Evolutionary conservation across 1,140 invertebrate genomes (phyloP), one percentile per base, ranked within the genome.

Genomic region (Eupeodes corollae): DNA sequence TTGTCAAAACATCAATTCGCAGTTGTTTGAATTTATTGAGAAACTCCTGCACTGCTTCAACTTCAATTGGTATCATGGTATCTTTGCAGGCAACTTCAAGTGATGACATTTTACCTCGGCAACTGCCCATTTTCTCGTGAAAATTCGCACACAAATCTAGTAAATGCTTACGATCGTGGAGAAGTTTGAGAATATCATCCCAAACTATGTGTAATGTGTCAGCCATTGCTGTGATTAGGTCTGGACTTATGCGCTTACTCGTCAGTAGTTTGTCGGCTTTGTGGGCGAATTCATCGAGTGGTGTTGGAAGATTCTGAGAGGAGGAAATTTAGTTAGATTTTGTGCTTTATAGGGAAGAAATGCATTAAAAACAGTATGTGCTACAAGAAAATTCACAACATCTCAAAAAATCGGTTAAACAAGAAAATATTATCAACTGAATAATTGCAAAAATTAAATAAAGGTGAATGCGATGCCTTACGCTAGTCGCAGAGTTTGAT

Each of bases 221-320:
- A 11, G 89, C 89, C 91, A 95, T 94, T 2, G 89, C 88, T 44
- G 84, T 80, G 61, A 92, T 91, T 15, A 93, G 85, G 71, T 82
- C 84, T 53, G 79, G 80, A 52, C 81, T 75, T 12, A 83, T 80
- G 56, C 78, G 79, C 61, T 92, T 86, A 6, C 79, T 83, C 16
- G 82, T 79, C 50, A 90, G 85, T 50, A 90, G 71, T 56, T 84
- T 80, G 69, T 94, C 90, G 1, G 89, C 89, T 68, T 88, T 82
- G 34, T 82, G 75, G 40, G 93, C 76, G 44, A 94, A 76, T 69
- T 93, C 88, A 58, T 90, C 86, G 50, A 94, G 88, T 41, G 91
- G 89, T 61, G 84, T 87, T 66, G 93, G 88, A 71, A 94, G 90
- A 56, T 78, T 83, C 87, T 93, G 63, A 30, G 1, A 15, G 2